Evolutionary conservation across 2,888 invertebrate genomes (phyloP), one percentile per base, ranked within the genome.

Genomic region (Phaonia tiefii): DNA sequence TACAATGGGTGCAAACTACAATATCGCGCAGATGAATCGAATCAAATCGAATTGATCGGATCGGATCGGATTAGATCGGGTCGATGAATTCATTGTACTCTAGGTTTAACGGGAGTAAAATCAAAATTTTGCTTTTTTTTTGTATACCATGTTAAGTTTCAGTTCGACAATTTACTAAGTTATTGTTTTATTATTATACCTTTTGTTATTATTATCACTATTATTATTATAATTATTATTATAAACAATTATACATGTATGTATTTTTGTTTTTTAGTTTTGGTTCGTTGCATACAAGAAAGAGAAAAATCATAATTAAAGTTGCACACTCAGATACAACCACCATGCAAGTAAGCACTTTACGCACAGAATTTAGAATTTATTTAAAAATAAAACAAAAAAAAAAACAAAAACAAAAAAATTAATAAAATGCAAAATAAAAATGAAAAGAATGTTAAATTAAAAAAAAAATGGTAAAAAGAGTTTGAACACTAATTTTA

Each of bases 321-420:
- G 42, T 70, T 54, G 54, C 54, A 54, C 69, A 69, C 69, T 37
- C 49, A 69, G 7, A 44, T 13, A 13, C 44, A 44, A 8, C 44
- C 44, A 44, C 44, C 4, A 31, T 31, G 31, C 31, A 31, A n/a
- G 31, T 31, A 3, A 31, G 31, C 31, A 31, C 31, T 31, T 31
- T 31, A 31, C 31, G 31, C 31, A 82, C 78, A 82, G 67, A 71
- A 73, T 72, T 75, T 82, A 82, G 79, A 83, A 71, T 73, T 75
- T 75, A 78, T 75, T 71, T 79, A 46, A 26, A 58, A 42, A 58
- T 79, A 60, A n/a, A 44, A 46, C 10, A 31, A 17, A 58, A 49
- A 72, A 4, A 15, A 17, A 17, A 42, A 63, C 22, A 8, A 1
- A 65, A 44, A 31, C 31, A 71, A 75, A 75, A 49, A 66, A 58